These are phyloP conservation scores for Melanotaenia pygmaea DNA, from an alignment of 2,797 vertebrate species.

Conservation along the genomic window DNA sequence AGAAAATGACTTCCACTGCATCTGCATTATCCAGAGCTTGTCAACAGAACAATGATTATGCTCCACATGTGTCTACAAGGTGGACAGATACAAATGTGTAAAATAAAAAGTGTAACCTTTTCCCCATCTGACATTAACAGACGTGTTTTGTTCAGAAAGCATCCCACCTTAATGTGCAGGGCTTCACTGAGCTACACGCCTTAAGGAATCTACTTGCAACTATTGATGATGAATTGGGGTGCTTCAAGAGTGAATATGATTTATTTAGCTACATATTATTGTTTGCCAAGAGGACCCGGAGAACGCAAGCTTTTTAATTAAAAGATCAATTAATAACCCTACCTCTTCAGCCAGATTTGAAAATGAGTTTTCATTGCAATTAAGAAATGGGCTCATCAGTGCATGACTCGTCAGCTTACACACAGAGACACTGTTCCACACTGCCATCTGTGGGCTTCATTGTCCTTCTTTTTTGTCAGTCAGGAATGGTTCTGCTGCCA, in stretches of 20 bases:
- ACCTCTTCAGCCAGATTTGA: conserved; percentile 82
- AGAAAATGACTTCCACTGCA: conserved; percentile 52
- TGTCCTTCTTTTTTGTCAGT: conserved; percentile 78
- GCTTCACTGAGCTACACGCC: conserved; percentile 19
- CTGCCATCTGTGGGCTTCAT: conserved; percentile 80
- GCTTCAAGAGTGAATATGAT: conserved; percentile 71
- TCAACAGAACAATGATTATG: conserved; percentile 59
- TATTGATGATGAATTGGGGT: conserved; percentile 77
- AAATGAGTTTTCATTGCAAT: conserved; percentile 84
- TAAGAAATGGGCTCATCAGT: conserved; percentile 86
- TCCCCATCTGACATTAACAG: conserved; percentile 54
- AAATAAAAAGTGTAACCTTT: conserved; percentile 47
- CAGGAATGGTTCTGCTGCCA: conserved; percentile 78
- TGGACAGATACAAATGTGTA: conserved; percentile 29
- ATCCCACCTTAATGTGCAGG: conserved; percentile 38
- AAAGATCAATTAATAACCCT: conserved; percentile 85
- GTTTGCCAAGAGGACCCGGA: conserved; percentile 70
- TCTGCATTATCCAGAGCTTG: conserved; percentile 50
- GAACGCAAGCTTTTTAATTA: conserved; percentile 77
- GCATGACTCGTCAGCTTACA: conserved; percentile 87
- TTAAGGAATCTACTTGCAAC: conserved; percentile 56
- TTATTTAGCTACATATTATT: conserved; percentile 77
- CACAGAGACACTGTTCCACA: conserved; percentile 80
- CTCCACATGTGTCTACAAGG: conserved; percentile 28
- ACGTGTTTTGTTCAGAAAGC: conserved; percentile 48